phyloP scores from a whole-genome alignment of 2,113 vertebrate species.

The Typhlomys cinereus region DNA sequence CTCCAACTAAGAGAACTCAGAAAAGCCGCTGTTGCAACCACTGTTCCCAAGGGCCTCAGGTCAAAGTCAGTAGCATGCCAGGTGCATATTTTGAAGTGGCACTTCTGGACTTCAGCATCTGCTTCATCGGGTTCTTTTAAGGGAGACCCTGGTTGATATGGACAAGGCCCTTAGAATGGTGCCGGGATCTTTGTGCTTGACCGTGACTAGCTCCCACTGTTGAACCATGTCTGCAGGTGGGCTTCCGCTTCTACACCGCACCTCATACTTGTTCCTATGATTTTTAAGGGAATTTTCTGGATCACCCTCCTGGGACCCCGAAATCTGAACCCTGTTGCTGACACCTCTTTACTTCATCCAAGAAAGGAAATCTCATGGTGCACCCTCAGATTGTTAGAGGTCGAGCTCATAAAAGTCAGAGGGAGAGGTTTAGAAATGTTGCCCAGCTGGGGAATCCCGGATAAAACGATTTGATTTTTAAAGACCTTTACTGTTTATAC shows the following conservation, averaged over 20 bases:
- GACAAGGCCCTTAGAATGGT: background rate
- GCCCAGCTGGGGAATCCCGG: conserved; percentile 29
- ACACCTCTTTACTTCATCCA: background rate
- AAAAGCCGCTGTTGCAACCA: too few species aligned
- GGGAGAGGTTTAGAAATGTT: conserved; percentile 41
- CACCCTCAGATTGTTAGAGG: background rate
- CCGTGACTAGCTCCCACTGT: background rate
- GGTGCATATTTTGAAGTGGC: background rate
- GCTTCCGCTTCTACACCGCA: background rate
- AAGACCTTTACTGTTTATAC: background rate
- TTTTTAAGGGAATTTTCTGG: background rate
- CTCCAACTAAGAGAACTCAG: background rate
- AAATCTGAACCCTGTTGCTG: background rate
- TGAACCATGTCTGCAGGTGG: background rate
- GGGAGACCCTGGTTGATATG: background rate
- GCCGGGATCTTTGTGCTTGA: background rate
- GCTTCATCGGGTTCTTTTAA: background rate
- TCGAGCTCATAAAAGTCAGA: conserved; percentile 43
- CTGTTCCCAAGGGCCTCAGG: background rate
- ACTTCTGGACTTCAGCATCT: background rate
- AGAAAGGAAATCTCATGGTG: background rate
- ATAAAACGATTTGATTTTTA: conserved; percentile 26
- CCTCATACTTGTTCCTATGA: background rate
- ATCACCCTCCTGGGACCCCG: background rate
- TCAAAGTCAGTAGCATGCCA: background rate